Percentiles rank a stretch among this genome's conserved stretches.
These are phyloP conservation scores for Tympanoctomys barrerae DNA, from an alignment of 2,797 vertebrate genomes.

Conservation along the genomic window DNA sequence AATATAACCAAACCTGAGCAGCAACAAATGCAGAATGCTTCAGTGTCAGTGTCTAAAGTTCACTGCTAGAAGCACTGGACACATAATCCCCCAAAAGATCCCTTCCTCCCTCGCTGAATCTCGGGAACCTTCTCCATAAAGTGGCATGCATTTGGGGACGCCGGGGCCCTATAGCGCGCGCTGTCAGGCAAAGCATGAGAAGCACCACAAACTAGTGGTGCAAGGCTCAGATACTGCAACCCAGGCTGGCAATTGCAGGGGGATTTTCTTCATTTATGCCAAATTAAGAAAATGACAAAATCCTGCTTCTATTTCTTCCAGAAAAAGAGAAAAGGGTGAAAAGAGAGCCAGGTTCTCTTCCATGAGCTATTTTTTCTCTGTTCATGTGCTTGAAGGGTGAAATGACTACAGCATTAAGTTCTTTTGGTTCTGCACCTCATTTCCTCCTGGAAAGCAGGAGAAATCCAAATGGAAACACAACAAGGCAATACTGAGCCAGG, in stretches of 20 bases:
- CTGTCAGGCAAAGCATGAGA: too few species aligned
- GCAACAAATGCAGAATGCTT: slow-evolving; percentile 56
- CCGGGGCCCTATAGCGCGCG: fast-evolving
- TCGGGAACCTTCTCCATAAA: not conserved
- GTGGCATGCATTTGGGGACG: not conserved
- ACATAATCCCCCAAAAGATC: not conserved
- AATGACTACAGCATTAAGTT: not conserved
- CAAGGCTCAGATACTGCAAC: too few species aligned
- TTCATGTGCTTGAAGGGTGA: slow-evolving; percentile 1
- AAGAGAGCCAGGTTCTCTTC: slow-evolving; percentile 36
- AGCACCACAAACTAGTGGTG: too few species aligned
- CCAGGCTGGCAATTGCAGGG: not conserved
- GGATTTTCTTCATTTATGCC: not conserved
- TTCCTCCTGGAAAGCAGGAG: slow-evolving; percentile 63
- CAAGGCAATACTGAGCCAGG: slow-evolving; percentile 34
- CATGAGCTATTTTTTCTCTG: slow-evolving; percentile 10
- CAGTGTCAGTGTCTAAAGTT: slow-evolving; percentile 58
- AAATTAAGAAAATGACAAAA: not conserved
- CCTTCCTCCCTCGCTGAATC: too few species aligned
- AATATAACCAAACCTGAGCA: slow-evolving; percentile 51
- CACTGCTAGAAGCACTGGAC: not conserved
- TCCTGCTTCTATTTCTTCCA: not conserved
- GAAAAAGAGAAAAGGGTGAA: not conserved
- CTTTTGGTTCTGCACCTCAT: slow-evolving; percentile 62
- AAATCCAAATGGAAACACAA: slow-evolving; percentile 46